A percentile compares a stretch with the other conserved stretches of the same genome.
These are phyloP conservation scores for Umimayanthus chanpuru DNA, from an alignment of 92 coral and sea anemone genomes.

Conservation along the genomic window DNA sequence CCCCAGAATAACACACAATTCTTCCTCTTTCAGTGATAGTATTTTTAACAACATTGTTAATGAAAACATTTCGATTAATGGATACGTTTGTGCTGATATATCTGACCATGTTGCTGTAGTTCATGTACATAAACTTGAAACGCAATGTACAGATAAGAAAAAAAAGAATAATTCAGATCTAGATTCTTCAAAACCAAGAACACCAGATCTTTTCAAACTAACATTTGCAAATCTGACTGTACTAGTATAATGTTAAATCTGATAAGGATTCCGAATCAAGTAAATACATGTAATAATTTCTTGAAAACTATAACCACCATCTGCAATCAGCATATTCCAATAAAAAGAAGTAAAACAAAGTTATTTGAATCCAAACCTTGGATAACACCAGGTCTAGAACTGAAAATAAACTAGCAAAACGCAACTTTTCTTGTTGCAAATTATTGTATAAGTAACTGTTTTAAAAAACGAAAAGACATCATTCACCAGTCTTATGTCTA, in stretches of 20 bases:
- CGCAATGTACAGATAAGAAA: background rate
- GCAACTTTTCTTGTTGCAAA: too few species aligned
- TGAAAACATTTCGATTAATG: background rate
- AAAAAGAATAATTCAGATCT: too few species aligned
- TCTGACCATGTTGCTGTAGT: slow-evolving; percentile 42
- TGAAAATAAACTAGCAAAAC: too few species aligned
- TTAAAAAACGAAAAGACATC: too few species aligned
- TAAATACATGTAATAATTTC: background rate
- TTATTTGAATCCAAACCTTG: background rate
- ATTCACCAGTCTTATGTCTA: too few species aligned
- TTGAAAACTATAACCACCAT: background rate
- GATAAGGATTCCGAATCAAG: background rate
- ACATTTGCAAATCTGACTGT: background rate
- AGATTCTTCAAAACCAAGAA: background rate
- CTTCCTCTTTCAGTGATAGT: background rate
- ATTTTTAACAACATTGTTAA: background rate
- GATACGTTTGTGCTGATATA: slow-evolving; percentile 15
- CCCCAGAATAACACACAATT: slow-evolving; percentile 15
- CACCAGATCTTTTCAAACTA: background rate
- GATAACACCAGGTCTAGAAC: slow-evolving; percentile 2
- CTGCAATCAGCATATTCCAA: background rate
- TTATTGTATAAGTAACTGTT: too few species aligned
- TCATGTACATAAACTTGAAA: background rate
- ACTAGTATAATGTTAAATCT: background rate
- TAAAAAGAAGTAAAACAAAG: background rate